A percentile compares a stretch with the other conserved stretches of the same genome.
These are phyloP conservation scores for Sycophila sp. DNA, from an alignment of 1,140 invertebrate genomes.

Conservation along the genomic window DNA sequence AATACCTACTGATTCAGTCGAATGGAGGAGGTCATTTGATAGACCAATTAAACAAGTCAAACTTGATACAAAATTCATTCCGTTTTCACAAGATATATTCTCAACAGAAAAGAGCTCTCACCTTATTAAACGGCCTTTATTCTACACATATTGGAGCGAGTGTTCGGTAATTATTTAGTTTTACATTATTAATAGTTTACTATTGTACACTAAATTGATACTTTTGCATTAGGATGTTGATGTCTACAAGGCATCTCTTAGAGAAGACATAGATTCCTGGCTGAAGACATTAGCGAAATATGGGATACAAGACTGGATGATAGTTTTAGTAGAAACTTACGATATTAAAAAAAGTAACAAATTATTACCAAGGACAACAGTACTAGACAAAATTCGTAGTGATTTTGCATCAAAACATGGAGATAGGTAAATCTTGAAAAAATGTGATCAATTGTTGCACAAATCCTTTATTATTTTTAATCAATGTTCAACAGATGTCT, in stretches of 20 bases:
- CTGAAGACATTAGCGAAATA: conserved; percentile 78
- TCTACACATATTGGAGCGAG: conserved; percentile 96
- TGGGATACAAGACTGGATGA: conserved; percentile 91
- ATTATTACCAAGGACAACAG: conserved; percentile 89
- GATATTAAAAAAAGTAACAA: conserved; percentile 93
- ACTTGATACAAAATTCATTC: conserved; percentile 85
- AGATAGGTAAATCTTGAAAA: conserved; percentile 71
- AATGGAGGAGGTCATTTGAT: conserved; percentile 89
- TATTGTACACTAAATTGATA: background rate
- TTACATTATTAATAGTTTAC: background rate
- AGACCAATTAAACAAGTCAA: conserved; percentile 84
- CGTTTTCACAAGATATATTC: conserved; percentile 78
- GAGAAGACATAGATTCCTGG: conserved; percentile 91
- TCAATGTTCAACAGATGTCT: conserved; percentile 76
- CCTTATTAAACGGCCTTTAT: conserved; percentile 85
- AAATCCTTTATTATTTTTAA: conserved; percentile 19
- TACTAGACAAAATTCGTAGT: conserved; percentile 92
- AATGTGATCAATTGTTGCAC: conserved; percentile 13
- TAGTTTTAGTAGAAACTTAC: conserved; percentile 91
- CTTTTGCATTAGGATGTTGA: conserved; percentile 84
- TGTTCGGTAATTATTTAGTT: conserved; percentile 75
- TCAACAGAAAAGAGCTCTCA: conserved; percentile 78
- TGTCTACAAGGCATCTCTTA: conserved; percentile 83
- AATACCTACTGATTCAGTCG: conserved; percentile 84
- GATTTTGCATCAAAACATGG: conserved; percentile 92